Evolutionary conservation across 2,797 vertebrate genomes (phyloP).

Genomic region (Silurus lanzhouensis): DNA sequence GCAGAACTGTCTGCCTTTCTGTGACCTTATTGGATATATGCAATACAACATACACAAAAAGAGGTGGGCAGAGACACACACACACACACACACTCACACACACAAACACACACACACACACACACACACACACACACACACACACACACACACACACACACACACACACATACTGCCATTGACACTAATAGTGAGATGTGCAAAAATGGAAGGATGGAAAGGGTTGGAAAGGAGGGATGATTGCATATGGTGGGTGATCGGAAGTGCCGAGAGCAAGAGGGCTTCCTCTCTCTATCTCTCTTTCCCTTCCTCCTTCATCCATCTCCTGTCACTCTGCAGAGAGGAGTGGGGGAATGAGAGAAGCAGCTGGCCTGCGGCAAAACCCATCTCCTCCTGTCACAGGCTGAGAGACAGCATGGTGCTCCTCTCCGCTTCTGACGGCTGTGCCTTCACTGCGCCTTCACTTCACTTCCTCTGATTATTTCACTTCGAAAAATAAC

Average conservation of each 20-base stretch:
- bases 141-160: slow-evolving; percentile 1
- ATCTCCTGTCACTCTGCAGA: slow-evolving; percentile 46
- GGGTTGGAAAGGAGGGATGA: slow-evolving; percentile 28
- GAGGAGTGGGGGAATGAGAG: slow-evolving; percentile 36
- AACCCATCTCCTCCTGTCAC: slow-evolving; percentile 55
- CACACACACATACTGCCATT: neutral
- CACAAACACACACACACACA: slow-evolving; percentile 1
- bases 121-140: slow-evolving; percentile 11
- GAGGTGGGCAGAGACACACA: neutral
- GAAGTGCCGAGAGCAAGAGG: slow-evolving; percentile 44
- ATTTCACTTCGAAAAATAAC: slow-evolving; percentile 42
- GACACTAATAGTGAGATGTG: slow-evolving; percentile 44
- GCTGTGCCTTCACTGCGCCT: slow-evolving; percentile 41
- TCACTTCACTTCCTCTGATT: slow-evolving; percentile 40
- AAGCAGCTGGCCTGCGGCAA: slow-evolving; percentile 55
- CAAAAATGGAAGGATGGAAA: slow-evolving; percentile 19
- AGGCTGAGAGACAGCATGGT: slow-evolving; percentile 46
- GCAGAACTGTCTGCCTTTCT: slow-evolving; percentile 11
- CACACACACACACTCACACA: slow-evolving; percentile 5
- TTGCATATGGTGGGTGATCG: slow-evolving; percentile 41
- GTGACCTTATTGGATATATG: slow-evolving; percentile 9
- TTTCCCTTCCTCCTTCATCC: slow-evolving; percentile 41
- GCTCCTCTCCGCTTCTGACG: slow-evolving; percentile 37
- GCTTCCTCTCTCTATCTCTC: slow-evolving; percentile 36
- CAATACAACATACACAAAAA: neutral